Evolutionary conservation across 2,888 invertebrate species (phyloP).

Genomic region (Rotaria socialis): DNA sequence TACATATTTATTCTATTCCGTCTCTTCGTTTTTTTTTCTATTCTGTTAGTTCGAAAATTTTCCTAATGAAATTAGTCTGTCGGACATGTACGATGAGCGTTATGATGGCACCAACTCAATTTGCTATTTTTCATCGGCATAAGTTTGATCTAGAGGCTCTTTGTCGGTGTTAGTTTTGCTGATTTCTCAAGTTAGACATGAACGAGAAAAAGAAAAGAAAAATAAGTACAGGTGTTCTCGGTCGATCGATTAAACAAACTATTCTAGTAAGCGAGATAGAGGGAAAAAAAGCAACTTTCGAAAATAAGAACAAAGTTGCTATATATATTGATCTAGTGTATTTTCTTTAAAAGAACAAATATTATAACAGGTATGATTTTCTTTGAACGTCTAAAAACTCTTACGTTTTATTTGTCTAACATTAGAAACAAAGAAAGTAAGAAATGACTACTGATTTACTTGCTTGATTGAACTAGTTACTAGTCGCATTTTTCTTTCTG

Average conservation of each 20-base stretch:
- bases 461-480: not conserved
- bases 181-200: not conserved
- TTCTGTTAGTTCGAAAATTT: constrained; percentile 3
- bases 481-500: not conserved
- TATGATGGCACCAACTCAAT: not conserved
- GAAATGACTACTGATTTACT: too few relatives aligned
- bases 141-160: not conserved
- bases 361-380: not conserved
- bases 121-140: not conserved
- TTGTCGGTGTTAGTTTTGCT: not conserved
- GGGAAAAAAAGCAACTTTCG: not conserved
- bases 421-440: not conserved
- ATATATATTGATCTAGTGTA: not conserved
- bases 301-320: not conserved
- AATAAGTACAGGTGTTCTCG: not conserved
- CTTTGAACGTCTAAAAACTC: not conserved
- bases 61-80: constrained; percentile 4
- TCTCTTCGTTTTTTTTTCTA: not conserved
- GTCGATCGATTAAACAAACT: not conserved
- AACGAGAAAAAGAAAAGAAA: not conserved
- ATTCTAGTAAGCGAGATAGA: not conserved
- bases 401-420: not conserved
- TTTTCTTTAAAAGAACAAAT: not conserved
- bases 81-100: not conserved
- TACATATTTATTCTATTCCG: not conserved